Evolutionary conservation across 2,888 invertebrate species (phyloP), one percentile per base, ranked within the genome.

Genomic region (Brachyptera putata): DNA sequence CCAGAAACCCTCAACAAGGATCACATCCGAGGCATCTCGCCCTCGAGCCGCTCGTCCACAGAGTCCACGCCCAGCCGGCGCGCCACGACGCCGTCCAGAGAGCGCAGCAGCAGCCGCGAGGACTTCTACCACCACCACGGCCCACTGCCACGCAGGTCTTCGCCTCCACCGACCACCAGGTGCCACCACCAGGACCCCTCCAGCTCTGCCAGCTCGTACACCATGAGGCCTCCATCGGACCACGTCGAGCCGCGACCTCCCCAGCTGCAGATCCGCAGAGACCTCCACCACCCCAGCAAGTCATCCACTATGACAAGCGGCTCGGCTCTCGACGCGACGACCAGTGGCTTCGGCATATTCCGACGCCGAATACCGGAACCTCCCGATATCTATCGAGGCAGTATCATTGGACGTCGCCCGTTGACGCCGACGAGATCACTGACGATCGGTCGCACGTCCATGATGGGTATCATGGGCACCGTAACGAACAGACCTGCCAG

Each of bases 221-320:
- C 88, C 2, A 89, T 89, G 85, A 80, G 89, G 22, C 61, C 60
- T 14, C 63, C 58, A 16, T 48, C 60, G 3, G 50, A 53, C 1
- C 49, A 50, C 13, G 57, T 56, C 11, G 58, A 61, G 18, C 62
- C 63, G 56, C 59, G 58, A 14, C 60, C 49, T 25, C 61, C 90
- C 0, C 81, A 84, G 64, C 76, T 91, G 41, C 89, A 91, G 70
- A 90, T 91, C 59, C 80, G 91, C 56, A 78, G 90, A 70, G 91
- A 91, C 71, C 77, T 91, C 39, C 61, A 46, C 22, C 49, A 62
- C 13, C 49, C 63, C 25, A 57, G 50, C 37, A 21, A 77, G 76
- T 67, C 71, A 75, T 67, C 76, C 76, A 22, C 72, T 74, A 50
- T 71, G 71, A 11, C 70, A 73, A 61, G 79, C 78, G 50, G 66